Evolutionary conservation across 1,140 invertebrate species (phyloP), one percentile per base, ranked within the genome.

Genomic region (Heliconius congener): DNA sequence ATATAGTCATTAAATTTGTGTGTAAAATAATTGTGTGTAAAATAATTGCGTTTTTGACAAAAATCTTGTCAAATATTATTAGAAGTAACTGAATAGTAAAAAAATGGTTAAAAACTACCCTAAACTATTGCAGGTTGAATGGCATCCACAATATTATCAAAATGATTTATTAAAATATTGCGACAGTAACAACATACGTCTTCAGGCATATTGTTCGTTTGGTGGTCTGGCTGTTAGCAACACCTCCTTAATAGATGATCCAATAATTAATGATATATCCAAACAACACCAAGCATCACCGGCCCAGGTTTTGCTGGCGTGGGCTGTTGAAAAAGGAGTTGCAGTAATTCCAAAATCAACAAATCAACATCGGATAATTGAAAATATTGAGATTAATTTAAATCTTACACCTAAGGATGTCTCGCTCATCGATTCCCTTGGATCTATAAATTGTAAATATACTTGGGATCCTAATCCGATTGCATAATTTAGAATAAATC

Each of bases 181-280:
- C 87, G 91, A 95, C 46, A 84, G 95, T 71, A 93, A 97, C 82
- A 95, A 95, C 3, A 98, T 98, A 85, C 90, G 96, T 52, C 84
- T 98, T 13, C 97, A 97, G 94, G 97, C 97, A 9, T 98, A 98
- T 90, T 96, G 96, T 27, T 97, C 97, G 2, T 93, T 98, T 66
- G 98, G 97, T 30, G 97, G 97, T 3, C 78, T 84, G 73, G 96
- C 96, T 3, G 89, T 91, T 57, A 91, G 91, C 50, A 95, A 95
- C 75, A 90, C 84, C 16, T 85, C 92, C 30, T 89, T 98, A n/a
- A 84, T 98, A 8, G 88, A 95, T 19, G 96, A 98, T 86, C 88
- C 94, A 19, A 86, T 90, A 8, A 95, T 98, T 4, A 87, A 85
- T 55, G 83, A 93, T 76, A 94, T 97, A 66, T 96, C 97, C 6